Percentiles rank a stretch among this genome's conserved stretches.
Evolutionary conservation across 1,140 invertebrate species (phyloP).

Genomic region (Solenopsis invicta): DNA sequence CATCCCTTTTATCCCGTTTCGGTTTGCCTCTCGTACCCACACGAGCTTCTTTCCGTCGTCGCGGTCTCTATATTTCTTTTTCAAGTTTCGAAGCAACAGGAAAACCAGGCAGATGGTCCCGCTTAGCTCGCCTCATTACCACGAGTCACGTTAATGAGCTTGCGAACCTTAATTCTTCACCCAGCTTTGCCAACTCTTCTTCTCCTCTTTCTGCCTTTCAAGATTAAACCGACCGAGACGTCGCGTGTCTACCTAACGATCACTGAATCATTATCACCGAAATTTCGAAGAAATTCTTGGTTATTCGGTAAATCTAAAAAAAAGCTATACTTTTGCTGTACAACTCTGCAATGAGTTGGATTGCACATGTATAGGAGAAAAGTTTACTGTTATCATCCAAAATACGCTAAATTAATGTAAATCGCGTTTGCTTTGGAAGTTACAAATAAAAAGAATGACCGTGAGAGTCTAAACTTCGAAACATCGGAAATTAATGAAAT

Average conservation of each 20-base stretch:
- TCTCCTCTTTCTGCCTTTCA: constrained; percentile 17
- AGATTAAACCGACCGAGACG: constrained; percentile 61
- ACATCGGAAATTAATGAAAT: constrained; percentile 7
- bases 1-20: constrained; percentile 21
- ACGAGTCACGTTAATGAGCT: constrained; percentile 76
- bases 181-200: constrained; percentile 43
- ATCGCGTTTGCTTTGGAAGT: not conserved
- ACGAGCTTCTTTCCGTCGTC: constrained; percentile 46
- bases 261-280: constrained; percentile 25
- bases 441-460: not conserved
- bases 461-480: not conserved
- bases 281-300: constrained; percentile 20
- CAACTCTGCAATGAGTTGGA: not conserved
- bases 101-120: constrained; percentile 74
- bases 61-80: constrained; percentile 8
- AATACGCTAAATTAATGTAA: not conserved
- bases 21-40: not conserved
- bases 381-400: not conserved
- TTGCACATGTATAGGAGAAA: not conserved
- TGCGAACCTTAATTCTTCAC: constrained; percentile 74
- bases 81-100: constrained; percentile 32
- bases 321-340: not conserved
- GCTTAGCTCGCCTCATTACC: constrained; percentile 75
- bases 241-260: constrained; percentile 42
- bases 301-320: not conserved